Evolutionary conservation across 2,888 invertebrate genomes (phyloP), one percentile per base, ranked within the genome.

Genomic region (Chorisops tibialis): DNA sequence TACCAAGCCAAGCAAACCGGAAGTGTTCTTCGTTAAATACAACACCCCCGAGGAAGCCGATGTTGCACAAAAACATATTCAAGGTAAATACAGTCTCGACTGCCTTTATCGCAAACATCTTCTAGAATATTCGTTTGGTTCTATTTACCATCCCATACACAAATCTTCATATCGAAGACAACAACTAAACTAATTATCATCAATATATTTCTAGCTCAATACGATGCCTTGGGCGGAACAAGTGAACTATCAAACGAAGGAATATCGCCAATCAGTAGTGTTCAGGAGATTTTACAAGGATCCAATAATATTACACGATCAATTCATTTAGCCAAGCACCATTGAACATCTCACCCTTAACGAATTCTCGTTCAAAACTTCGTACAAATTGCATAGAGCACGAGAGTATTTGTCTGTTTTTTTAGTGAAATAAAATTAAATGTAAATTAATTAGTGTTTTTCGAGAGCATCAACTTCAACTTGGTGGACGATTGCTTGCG

Each of bases 1-100:
- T 16, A 59, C 39, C 22, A 68, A 68, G 59, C 66, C 66, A 49
- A 59, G 47, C 30, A 68, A 68, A 63, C 68, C 68, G 35, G 67
- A 68, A 51, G 67, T 68, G 11, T 65, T 62, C 56, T 68, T 67
- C 56, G 64, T 68, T 38, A 66, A 66, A 59, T 68, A 68, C 61
- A 68, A 67, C 54, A 67, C 64, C 3, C 52, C 62, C 16, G 62
- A 64, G 41, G 67, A 68, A 56, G 68, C 67, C 37, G 64, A 61
- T 9, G 35, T 58, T 45, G 66, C 65, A 7, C 65, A 65, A 49
- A 37, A 65, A 18, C 56, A 65, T 16, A 68, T 67, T 24, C 64
- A 67, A 67, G 65, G 66, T 67, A 61, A 43, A 14, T n/a, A n/a
- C n/a, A n/a, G n/a, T n/a, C n/a, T n/a, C n/a, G n/a, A n/a, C n/a